phyloP scores from a whole-genome alignment of 2,888 invertebrate species.

The Timandra comae region DNA sequence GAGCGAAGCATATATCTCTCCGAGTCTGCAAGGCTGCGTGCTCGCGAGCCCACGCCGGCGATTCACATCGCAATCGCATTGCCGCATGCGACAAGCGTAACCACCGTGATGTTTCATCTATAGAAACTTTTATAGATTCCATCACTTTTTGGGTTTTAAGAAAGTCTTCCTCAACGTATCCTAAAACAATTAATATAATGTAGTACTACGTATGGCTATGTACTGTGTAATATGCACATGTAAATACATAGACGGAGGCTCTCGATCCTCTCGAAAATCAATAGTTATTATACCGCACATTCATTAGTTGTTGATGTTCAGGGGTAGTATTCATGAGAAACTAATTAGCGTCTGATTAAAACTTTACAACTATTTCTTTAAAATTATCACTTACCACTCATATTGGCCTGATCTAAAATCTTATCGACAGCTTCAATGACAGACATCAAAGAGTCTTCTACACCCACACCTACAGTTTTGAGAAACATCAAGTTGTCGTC shows the following conservation, averaged over 20 bases:
- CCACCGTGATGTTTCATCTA: conserved; percentile 80
- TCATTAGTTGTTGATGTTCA: no score
- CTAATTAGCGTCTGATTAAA: no score
- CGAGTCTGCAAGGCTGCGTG: conserved; percentile 83
- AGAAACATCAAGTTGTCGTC: conserved; percentile 41
- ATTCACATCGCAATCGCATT: conserved; percentile 86
- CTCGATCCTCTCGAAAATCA: no score
- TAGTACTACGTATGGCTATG: no score
- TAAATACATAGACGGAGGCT: no score
- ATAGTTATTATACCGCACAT: no score
- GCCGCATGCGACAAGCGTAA: conserved; percentile 87
- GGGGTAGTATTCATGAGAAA: no score
- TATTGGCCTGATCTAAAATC: conserved; percentile 25
- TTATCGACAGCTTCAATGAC: conserved; percentile 28
- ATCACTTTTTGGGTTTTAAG: conserved; percentile 87
- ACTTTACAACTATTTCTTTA: no score
- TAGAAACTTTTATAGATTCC: conserved; percentile 86
- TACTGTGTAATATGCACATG: no score
- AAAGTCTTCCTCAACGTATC: conserved; percentile 32
- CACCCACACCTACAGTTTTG: conserved; percentile 31
- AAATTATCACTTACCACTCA: no score
- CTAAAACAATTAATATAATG: conserved; percentile 21
- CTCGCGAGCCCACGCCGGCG: conserved; percentile 83
- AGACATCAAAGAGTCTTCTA: conserved; percentile 30
- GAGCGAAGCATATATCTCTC: conserved; percentile 93